Base-by-base conservation (phyloP, 2,888 invertebrate genomes). In the Eucera pruinosa region DNA sequence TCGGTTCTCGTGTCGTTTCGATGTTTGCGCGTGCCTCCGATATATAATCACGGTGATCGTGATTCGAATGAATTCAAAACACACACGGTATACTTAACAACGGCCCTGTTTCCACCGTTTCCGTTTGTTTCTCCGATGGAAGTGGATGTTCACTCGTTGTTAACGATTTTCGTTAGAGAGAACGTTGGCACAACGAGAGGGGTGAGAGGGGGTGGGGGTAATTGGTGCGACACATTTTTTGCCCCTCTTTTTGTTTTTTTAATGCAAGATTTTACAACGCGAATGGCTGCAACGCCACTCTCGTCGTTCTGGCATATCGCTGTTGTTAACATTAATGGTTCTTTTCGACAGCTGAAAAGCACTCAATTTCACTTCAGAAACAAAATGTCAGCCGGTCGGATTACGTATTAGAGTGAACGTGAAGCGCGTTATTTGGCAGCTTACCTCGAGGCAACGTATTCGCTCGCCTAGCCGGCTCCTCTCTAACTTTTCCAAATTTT, bases 401-500 rank as follows among this genome's bases (percentile, higher is more conserved):
- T 70, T 74, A 64, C 36, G n/a, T n/a, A 33, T 78, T 84, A 80
- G 55, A 60, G n/a, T n/a, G n/a, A 75, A 57, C 80, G 77, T 48
- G 62, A 86, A 81, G 79, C 86, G 83, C 72, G 73, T 62, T 72
- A 58, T n/a, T n/a, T n/a, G 78, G 43, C 82, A 80, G 84, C 87
- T 87, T 87, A 87, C 87, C 87, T 87, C 87, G 66, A 47, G 71
- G 60, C 18, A 74, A 76, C 58, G 76, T 72, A 78, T 67, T 75
- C 78, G 66, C 68, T 83, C 72, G 69, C 64, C 3, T 82, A 84
- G 69, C 43, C 74, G 74, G 70, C 54, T 71, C n/a, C 55, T 47
- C 48, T 65, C 69, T 66, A 69, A n/a, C n/a, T 18, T 70, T 80
- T 72, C 74, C 76, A 54, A 52, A 43, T 74, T 39, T 64, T 68